phyloP scores from a whole-genome alignment of 2,888 invertebrate genomes.

The Diloba caeruleocephala region DNA sequence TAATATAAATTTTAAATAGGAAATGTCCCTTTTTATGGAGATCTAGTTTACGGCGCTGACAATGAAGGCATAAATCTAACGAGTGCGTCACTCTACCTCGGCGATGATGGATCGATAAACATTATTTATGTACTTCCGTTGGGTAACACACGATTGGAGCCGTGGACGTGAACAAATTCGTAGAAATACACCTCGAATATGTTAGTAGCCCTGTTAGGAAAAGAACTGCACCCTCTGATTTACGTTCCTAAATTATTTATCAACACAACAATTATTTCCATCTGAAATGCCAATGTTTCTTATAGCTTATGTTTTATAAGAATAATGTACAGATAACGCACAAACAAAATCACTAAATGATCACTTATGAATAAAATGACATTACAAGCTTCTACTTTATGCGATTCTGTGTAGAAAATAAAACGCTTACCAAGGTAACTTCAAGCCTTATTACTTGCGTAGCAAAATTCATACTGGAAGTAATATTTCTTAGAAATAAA shows the following conservation, averaged over 20 bases:
- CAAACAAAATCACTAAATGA: conserved; percentile 30
- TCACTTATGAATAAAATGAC: conserved; percentile 28
- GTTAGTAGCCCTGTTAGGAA: conserved; percentile 35
- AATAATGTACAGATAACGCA: no score
- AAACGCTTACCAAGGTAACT: neutral
- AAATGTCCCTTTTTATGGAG: conserved; percentile 89
- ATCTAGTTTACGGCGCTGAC: conserved; percentile 89
- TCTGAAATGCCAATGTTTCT: conserved; percentile 4
- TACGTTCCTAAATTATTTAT: conserved; percentile 37
- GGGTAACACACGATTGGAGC: conserved; percentile 69
- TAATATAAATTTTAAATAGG: conserved; percentile 89
- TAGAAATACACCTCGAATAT: conserved; percentile 64
- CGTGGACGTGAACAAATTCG: conserved; percentile 72
- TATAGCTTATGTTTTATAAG: conserved; percentile 8
- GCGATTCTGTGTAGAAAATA: conserved; percentile 8
- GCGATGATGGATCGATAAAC: conserved; percentile 89
- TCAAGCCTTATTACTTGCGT: conserved; percentile 17
- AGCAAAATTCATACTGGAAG: conserved; percentile 27
- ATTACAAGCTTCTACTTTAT: conserved; percentile 12
- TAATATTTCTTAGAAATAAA: conserved; percentile 34
- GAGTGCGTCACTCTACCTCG: conserved; percentile 79
- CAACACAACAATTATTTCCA: conserved; percentile 28
- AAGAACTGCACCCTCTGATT: conserved; percentile 38
- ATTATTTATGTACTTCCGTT: conserved; percentile 88
- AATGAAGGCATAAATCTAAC: conserved; percentile 89